Percentiles rank a stretch among this genome's conserved stretches.
These are phyloP conservation scores for Strigamia maritima DNA, from an alignment of 2,888 invertebrate genomes.

Conservation along the genomic window DNA sequence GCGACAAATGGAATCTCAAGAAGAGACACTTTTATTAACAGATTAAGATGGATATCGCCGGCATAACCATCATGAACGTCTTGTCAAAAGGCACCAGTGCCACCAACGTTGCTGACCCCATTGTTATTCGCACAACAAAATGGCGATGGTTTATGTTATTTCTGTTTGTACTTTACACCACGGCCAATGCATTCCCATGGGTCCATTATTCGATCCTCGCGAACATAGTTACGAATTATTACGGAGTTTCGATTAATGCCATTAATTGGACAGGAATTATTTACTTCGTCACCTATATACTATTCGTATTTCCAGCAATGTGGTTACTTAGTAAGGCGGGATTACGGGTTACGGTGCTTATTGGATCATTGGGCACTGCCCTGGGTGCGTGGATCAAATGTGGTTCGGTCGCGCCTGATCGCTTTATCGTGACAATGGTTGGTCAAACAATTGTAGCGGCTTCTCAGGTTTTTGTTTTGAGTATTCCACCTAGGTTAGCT, in stretches of 20 bases:
- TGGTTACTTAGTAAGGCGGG: slow-evolving; percentile 94
- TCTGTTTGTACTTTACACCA: too few species aligned
- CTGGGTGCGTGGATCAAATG: slow-evolving; percentile 89
- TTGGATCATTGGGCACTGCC: slow-evolving; percentile 82
- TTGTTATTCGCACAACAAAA: too few species aligned
- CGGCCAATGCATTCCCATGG: slow-evolving; percentile 94
- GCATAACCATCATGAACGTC: too few species aligned
- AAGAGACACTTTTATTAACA: too few species aligned
- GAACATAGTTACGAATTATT: slow-evolving; percentile 74
- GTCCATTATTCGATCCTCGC: slow-evolving; percentile 93
- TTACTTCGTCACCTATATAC: slow-evolving; percentile 95
- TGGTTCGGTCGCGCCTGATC: slow-evolving; percentile 75
- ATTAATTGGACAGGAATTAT: slow-evolving; percentile 98
- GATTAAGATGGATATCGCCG: too few species aligned
- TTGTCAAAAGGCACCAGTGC: too few species aligned
- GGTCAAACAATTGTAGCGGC: slow-evolving; percentile 75
- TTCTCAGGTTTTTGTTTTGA: slow-evolving; percentile 89
- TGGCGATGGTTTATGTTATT: too few species aligned
- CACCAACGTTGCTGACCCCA: too few species aligned
- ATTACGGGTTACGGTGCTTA: slow-evolving; percentile 71
- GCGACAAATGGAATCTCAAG: too few species aligned
- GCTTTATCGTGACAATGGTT: slow-evolving; percentile 82
- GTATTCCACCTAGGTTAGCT: slow-evolving; percentile 83
- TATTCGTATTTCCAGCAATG: slow-evolving; percentile 94
- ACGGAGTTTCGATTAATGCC: slow-evolving; percentile 61